A percentile compares a stretch with the other conserved stretches of the same genome.
phyloP scores from a whole-genome alignment of 2,113 vertebrate genomes.

The mouse (Mus musculus) region DNA sequence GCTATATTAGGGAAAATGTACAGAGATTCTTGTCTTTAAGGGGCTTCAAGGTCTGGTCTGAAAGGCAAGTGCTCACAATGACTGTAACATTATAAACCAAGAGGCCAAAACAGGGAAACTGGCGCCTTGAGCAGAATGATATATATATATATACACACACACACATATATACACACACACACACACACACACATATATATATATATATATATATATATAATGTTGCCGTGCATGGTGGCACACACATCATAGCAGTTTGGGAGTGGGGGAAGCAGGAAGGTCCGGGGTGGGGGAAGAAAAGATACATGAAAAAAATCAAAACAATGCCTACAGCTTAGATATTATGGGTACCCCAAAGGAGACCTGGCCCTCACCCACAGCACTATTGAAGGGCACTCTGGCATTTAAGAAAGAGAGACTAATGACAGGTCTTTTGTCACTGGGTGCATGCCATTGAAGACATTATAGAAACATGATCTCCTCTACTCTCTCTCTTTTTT shows the following conservation, averaged over 20 bases:
- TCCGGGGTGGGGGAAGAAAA: background rate
- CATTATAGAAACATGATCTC: background rate
- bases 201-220: too few species aligned
- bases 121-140: background rate
- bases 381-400: background rate
- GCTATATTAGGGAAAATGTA: accelerated
- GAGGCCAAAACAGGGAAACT: background rate
- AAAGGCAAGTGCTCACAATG: accelerated
- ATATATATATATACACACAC: too few species aligned
- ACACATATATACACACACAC: too few species aligned
- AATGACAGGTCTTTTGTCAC: background rate
- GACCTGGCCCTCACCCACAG: background rate
- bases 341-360: background rate
- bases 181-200: too few species aligned
- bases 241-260: background rate
- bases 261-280: background rate
- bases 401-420: background rate
- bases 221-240: background rate
- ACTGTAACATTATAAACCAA: accelerated
- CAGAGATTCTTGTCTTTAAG: background rate
- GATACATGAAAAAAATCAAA: background rate
- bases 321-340: background rate
- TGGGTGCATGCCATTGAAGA: background rate
- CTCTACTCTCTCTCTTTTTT: too few species aligned
- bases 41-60: background rate